These are phyloP conservation scores for Nematopogon swammerdamellus DNA, from an alignment of 2,888 invertebrate species.

Conservation along the genomic window DNA sequence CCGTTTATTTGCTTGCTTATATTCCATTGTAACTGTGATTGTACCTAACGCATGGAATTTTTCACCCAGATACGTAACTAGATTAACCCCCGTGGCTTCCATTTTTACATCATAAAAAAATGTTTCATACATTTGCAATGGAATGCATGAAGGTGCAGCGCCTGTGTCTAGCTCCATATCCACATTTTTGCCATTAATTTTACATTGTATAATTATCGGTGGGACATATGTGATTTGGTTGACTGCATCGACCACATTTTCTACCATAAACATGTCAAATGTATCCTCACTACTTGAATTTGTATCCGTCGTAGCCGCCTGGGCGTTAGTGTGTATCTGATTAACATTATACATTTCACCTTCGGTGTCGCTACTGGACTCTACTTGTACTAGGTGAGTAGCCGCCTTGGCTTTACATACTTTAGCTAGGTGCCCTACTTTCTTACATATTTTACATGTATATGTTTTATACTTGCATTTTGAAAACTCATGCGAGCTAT, in stretches of 20 bases:
- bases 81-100: neutral
- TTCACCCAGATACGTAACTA: neutral
- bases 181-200: neutral
- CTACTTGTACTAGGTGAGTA: neutral
- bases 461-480: conserved; percentile 3
- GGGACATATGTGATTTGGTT: neutral
- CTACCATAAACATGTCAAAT: neutral
- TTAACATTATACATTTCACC: neutral
- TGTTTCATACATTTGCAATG: neutral
- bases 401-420: neutral
- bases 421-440: neutral
- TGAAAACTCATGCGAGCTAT: neutral
- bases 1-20: neutral
- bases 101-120: neutral
- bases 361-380: neutral
- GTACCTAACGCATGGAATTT: neutral
- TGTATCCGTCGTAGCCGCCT: no score
- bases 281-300: no score
- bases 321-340: no score
- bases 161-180: neutral
- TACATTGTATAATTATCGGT: neutral
- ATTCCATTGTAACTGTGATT: neutral
- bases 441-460: conserved; percentile 1
- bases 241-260: neutral
- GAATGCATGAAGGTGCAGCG: neutral